A percentile compares a stretch with the other conserved stretches of the same genome.
phyloP scores from a whole-genome alignment of 2,797 vertebrate species.

The Hyperoplus immaculatus region DNA sequence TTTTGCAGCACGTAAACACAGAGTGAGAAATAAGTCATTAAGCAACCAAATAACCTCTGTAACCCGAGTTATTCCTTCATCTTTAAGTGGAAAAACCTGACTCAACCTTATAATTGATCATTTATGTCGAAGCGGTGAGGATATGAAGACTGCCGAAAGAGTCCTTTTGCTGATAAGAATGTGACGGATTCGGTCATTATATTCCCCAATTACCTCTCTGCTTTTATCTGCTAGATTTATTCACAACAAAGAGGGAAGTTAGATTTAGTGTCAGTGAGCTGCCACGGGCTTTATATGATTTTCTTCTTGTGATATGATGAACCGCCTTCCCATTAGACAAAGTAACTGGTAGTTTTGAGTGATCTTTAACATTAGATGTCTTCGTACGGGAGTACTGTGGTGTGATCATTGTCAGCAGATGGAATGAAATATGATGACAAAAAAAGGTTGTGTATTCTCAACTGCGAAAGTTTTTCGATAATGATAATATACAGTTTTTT shows the following conservation, averaged over 20 bases:
- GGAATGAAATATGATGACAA: background rate
- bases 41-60: slow-evolving; percentile 19
- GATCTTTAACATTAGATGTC: background rate
- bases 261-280: slow-evolving; percentile 31
- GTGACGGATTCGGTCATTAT: slow-evolving; percentile 80
- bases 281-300: slow-evolving; percentile 21
- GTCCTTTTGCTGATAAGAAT: slow-evolving; percentile 61
- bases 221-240: slow-evolving; percentile 76
- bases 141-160: slow-evolving; percentile 36
- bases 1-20: slow-evolving; percentile 12
- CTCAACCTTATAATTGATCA: slow-evolving; percentile 51
- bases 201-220: slow-evolving; percentile 64
- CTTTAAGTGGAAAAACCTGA: slow-evolving; percentile 17
- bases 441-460: too few species aligned
- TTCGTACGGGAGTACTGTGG: background rate
- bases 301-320: slow-evolving; percentile 20
- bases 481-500: background rate
- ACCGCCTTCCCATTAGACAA: slow-evolving; percentile 16
- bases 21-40: slow-evolving; percentile 12
- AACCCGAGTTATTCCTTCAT: slow-evolving; percentile 32
- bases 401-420: background rate
- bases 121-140: slow-evolving; percentile 37
- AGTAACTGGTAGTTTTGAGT: background rate
- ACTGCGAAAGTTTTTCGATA: background rate
- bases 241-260: slow-evolving; percentile 59